Evolutionary conservation across 2,888 invertebrate species (phyloP), one percentile per base, ranked within the genome.

Genomic region (Vannuccia rotundouncinata): DNA sequence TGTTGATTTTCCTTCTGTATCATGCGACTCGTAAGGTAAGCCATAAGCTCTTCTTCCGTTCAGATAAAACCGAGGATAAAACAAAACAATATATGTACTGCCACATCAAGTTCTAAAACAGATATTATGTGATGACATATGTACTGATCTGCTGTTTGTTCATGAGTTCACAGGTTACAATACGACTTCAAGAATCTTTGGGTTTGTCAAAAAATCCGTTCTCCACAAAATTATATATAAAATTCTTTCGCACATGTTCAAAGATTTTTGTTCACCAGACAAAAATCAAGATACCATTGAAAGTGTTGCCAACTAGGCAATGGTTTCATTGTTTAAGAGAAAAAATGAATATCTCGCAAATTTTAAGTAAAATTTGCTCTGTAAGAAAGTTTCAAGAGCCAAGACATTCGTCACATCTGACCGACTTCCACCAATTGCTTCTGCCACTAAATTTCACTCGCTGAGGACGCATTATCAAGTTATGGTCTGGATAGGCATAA

Each of bases 101-200:
- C 5, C 5, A 5, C 5, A 13, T 13, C 5, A 45, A 17, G 17
- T 45, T 17, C 17, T 45, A 45, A 5, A 45, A 45, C 17, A 10
- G n/a, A 1, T 79, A n/a, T 27, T 80, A 25, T 78, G 79, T 29
- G 45, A 59, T 28, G 28, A 75, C 10, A 22, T 25, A 45, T 80
- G 73, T 29, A n/a, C 29, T 73, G 29, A 73, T 1, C 17, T 80
- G 25, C 31, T 80, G 27, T 80, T 80, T 60, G 25, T 79, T 1
- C 78, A 80, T 74, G 78, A 73, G n/a, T 81, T 73, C 75, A 29
- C 74, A 27, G 81, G 81, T n/a, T 81, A 75, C 59, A 80, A 81
- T 29, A 59, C 81, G n/a, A 81, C 80, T 22, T 81, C 80, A 31
- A 27, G 80, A 2, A 77, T 81, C 10, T 81, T 81, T 81, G 79